Base-by-base conservation (phyloP, 2,113 vertebrate species). In the Larimichthys crocea region DNA sequence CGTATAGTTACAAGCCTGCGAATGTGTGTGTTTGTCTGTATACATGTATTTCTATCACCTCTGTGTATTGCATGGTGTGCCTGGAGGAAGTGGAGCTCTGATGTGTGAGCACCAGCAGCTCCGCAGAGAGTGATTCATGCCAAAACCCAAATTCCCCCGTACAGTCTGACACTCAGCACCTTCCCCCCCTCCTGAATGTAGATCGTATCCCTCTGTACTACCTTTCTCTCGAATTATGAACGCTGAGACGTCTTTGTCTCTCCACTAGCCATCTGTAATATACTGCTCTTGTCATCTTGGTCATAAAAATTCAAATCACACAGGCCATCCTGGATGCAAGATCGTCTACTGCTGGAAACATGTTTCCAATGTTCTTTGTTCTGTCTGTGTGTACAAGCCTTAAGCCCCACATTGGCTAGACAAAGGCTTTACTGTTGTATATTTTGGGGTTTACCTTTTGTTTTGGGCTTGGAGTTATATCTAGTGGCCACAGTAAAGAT, bases 11-110 rank as follows among this genome's bases (percentile, higher is more conserved):
- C 52, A 67, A 44, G 69, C 12, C 22, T 66, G 80, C 67, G 65
- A 19, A 26, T 61, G 75, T 79, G 74, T 83, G 69, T 84, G 63
- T 82, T 83, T 55, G 81, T 78, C 26, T 88, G 79, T 87, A 76
- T 86, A 82, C 88, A 81, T 85, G 76, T 64, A 24, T 79, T 52
- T 72, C 94, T 92, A 94, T 95, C 94, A 95, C 95, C 94, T 96
- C 95, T 92, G 95, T 95, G 87, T 91, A 91, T 94, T 94, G 83
- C 79, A 91, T 48, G 40, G 80, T 88, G 93, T 93, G 95, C 95
- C 95, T 96, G 94, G 92, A 96, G 95, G 95, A 96, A 91, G 90
- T 83, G 78, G 90, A 95, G 94, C 94, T 95, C 94, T 89, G 92
- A 95, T 94, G 90, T 93, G 86, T 92, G 91, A 92, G 76, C 31